Percentiles rank a stretch among this genome's conserved stretches.
phyloP scores from a whole-genome alignment of 1,140 invertebrate species.

The Drosophila funebris region DNA sequence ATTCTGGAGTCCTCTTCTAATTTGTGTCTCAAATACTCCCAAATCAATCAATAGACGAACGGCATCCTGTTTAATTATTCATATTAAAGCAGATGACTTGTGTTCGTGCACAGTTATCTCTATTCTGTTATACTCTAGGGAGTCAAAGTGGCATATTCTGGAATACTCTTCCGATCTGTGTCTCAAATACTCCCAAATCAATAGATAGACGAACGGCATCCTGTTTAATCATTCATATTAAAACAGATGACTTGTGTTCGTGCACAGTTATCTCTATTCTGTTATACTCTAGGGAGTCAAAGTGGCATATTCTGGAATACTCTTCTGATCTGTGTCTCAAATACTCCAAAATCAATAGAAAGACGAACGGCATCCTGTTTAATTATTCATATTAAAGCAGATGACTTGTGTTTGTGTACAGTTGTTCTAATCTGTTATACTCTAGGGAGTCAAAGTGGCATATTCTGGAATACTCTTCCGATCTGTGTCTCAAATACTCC shows the following conservation, averaged over 20 bases:
- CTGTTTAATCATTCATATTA: conserved; percentile 38
- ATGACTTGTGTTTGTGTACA: conserved; percentile 52
- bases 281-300: conserved; percentile 45
- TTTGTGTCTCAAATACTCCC: conserved; percentile 53
- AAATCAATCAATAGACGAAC: conserved; percentile 36
- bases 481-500: conserved; percentile 29
- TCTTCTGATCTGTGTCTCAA: conserved; percentile 44
- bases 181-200: conserved; percentile 61
- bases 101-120: conserved; percentile 20
- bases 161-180: conserved; percentile 9
- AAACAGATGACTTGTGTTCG: conserved; percentile 48
- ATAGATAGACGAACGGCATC: conserved; percentile 39
- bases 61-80: conserved; percentile 42
- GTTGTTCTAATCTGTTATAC: not conserved
- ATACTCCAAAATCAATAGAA: conserved; percentile 48
- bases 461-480: not conserved
- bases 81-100: conserved; percentile 44
- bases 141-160: conserved; percentile 59
- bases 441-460: conserved; percentile 34
- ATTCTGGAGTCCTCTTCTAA: not conserved
- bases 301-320: conserved; percentile 43
- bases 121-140: conserved; percentile 26
- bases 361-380: conserved; percentile 52
- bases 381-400: conserved; percentile 35
- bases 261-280: conserved; percentile 4